Conservation (phyloP, 23 tunicate species). For the Phallusia fumigata region DNA sequence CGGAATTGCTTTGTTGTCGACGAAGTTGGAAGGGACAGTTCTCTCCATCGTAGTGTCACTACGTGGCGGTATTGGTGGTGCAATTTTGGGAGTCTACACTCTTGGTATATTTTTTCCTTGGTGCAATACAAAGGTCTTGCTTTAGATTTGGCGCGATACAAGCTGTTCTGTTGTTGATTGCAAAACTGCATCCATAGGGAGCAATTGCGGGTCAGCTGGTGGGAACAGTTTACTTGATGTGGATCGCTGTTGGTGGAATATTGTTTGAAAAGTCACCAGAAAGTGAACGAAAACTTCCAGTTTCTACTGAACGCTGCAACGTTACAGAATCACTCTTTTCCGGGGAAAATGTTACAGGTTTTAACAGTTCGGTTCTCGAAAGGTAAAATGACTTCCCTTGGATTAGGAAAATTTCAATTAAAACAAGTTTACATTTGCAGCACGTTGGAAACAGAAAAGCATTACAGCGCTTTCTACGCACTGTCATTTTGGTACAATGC, state of each 20-base stretch:
- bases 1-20: constrained; percentile 9
- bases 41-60: constrained; percentile 15
- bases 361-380: too few relatives aligned
- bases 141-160: not conserved
- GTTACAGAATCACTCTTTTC: not conserved
- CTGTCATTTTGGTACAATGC: constrained; percentile 45
- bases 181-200: constrained; percentile 17
- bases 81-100: constrained; percentile 42
- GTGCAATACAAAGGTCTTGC: constrained; percentile 20
- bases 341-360: too few relatives aligned
- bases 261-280: constrained; percentile 15
- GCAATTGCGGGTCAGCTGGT: constrained; percentile 36
- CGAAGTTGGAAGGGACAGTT: constrained; percentile 20
- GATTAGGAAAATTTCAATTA: too few relatives aligned
- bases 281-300: constrained; percentile 18
- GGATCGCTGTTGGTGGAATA: constrained; percentile 39
- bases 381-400: too few relatives aligned
- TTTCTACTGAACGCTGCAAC: constrained; percentile 15
- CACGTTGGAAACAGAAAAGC: not conserved
- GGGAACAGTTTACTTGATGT: constrained; percentile 12
- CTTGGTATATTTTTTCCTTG: constrained; percentile 66
- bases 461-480: constrained; percentile 13
- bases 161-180: not conserved
- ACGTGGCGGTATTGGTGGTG: constrained; percentile 33
- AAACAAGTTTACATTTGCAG: too few relatives aligned